Evolutionary conservation across 2,113 vertebrate species (phyloP), one percentile per base, ranked within the genome.

Genomic region (Calidris pugnax): DNA sequence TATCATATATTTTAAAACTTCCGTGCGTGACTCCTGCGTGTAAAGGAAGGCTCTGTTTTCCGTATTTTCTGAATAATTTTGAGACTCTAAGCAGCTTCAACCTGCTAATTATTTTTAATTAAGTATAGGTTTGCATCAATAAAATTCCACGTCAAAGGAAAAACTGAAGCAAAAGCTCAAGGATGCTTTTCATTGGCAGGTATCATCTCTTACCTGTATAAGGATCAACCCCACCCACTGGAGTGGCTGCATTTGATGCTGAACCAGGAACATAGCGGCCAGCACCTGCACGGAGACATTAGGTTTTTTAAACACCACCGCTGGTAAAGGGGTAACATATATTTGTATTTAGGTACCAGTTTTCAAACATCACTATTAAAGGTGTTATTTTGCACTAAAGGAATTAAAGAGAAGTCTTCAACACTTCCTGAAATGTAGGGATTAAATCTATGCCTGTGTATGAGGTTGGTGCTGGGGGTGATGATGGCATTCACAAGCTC

Each of bases 191-290:
- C 22, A 59, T 11, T 39, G 10, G 28, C 16, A 73, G 67, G 55
- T 16, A 63, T 68, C 33, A 81, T 23, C 55, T 91, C 92, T 90
- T 85, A 99, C 99, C 99, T 97, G 99, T 99, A 96, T 98, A 99
- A 3, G 99, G 99, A 97, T 99, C 99, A 51, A 97, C 95, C 76
- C 97, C 98, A 15, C 98, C 95, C 43, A 78, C 47, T 60, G 98
- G 47, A 91, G 95, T 82, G 26, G 72, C 77, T 39, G 94, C 43
- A 84, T 83, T 92, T 24, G 98, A 86, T 63, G 88, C 95, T 33
- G 98, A 98, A 51, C 98, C 98, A 32, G 99, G 99, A 89, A 99
- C 99, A 80, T 99, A 99, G 41, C 99, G 99, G 69, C 99, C 99
- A 92, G 98, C 89, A 93, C 99, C 99, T 99, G 89, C 45, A 81